These are phyloP conservation scores for Darwinula stevensoni DNA, from an alignment of 2,888 invertebrate species.

Conservation along the genomic window DNA sequence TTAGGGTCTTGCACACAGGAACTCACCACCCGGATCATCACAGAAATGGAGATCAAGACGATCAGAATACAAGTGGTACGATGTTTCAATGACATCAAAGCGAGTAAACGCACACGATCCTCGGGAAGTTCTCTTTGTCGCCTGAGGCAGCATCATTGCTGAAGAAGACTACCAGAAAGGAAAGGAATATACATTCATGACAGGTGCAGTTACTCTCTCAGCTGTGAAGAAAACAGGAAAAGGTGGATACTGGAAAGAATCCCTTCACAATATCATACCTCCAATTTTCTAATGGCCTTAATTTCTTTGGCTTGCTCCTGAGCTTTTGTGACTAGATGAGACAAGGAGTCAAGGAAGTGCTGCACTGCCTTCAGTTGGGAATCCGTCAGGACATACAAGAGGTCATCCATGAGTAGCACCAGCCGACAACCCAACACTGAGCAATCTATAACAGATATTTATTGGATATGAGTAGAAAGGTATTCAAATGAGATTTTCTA, in stretches of 20 bases:
- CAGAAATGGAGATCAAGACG: conserved; percentile 84
- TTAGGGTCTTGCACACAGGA: too few relatives aligned
- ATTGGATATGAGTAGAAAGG: background rate
- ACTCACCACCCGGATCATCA: conserved; percentile 65
- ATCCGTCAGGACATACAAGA: conserved; percentile 89
- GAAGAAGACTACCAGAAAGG: too few relatives aligned
- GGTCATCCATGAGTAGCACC: conserved; percentile 58
- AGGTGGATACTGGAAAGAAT: too few relatives aligned
- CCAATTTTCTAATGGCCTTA: conserved; percentile 11
- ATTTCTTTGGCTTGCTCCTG: conserved; percentile 14
- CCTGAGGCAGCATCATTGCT: too few relatives aligned
- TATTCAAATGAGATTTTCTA: background rate
- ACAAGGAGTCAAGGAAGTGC: conserved; percentile 55
- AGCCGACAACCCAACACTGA: conserved; percentile 69
- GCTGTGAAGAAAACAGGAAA: too few relatives aligned
- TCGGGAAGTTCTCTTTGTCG: too few relatives aligned
- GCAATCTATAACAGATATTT: conserved; percentile 36
- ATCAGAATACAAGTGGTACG: conserved; percentile 68
- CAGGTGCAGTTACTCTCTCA: too few relatives aligned
- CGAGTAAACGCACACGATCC: too few relatives aligned
- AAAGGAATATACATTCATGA: too few relatives aligned
- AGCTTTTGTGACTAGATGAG: conserved; percentile 51
- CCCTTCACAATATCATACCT: too few relatives aligned
- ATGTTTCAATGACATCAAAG: conserved; percentile 91
- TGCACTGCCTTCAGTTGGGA: conserved; percentile 79